These are phyloP conservation scores for Papilio aristodemus DNA, from an alignment of 1,140 invertebrate species.

Conservation along the genomic window DNA sequence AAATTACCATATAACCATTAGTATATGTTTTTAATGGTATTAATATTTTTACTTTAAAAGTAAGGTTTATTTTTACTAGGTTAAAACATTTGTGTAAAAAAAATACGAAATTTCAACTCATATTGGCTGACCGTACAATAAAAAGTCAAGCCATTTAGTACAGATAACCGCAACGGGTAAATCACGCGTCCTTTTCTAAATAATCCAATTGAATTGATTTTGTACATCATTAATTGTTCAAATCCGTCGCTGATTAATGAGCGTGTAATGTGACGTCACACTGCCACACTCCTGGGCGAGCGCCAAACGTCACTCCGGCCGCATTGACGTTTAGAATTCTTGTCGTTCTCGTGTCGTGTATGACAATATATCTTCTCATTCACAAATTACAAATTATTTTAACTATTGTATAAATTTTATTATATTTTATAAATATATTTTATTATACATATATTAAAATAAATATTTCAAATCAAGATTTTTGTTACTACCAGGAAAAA, in stretches of 20 bases:
- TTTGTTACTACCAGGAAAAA: too few relatives aligned
- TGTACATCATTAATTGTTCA: conserved; percentile 22
- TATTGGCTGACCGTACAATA: conserved; percentile 1
- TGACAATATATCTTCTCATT: not conserved
- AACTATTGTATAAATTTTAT: too few relatives aligned
- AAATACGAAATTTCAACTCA: not conserved
- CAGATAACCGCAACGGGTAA: conserved; percentile 6
- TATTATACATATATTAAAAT: too few relatives aligned
- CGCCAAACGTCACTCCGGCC: not conserved
- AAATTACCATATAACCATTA: too few relatives aligned
- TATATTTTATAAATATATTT: too few relatives aligned
- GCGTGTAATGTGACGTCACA: conserved; percentile 6
- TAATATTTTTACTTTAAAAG: too few relatives aligned
- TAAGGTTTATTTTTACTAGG: too few relatives aligned
- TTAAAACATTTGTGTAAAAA: too few relatives aligned
- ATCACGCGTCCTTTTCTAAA: not conserved
- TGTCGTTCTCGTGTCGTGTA: not conserved
- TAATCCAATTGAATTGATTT: conserved; percentile 18
- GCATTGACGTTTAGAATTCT: conserved; percentile 1
- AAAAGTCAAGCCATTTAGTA: not conserved
- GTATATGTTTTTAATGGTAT: too few relatives aligned
- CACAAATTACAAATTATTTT: not conserved
- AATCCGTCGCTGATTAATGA: conserved; percentile 6
- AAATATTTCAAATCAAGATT: too few relatives aligned
- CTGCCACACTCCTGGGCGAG: not conserved